Evolutionary conservation across 2,113 vertebrate genomes (phyloP).

Genomic region (Microtus richardsoni): DNA sequence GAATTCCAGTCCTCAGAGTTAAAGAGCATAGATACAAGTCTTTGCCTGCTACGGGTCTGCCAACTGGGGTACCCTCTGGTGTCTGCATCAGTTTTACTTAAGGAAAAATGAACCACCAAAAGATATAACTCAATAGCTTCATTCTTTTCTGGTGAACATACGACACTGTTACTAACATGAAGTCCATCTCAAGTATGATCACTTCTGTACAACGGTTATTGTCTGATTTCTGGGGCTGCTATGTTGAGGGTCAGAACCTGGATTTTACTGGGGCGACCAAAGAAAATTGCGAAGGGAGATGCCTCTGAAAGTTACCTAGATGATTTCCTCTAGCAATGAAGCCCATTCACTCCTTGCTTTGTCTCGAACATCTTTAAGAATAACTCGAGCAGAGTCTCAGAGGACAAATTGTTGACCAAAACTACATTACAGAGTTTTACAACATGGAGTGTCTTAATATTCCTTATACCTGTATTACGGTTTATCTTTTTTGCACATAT

Average conservation of each 20-base stretch:
- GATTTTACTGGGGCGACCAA: neutral
- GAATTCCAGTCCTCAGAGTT: neutral
- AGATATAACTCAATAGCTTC: neutral
- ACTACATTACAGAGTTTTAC: neutral
- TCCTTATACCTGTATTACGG: neutral
- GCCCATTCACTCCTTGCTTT: neutral
- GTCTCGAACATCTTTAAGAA: neutral
- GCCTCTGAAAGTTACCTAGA: neutral
- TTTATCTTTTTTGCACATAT: neutral
- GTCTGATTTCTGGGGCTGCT: neutral
- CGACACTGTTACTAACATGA: neutral
- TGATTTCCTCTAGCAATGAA: neutral
- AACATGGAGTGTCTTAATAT: neutral
- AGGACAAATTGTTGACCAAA: neutral
- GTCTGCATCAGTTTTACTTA: neutral
- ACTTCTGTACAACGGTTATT: neutral
- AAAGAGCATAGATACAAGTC: neutral
- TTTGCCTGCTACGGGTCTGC: neutral
- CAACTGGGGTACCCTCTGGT: neutral
- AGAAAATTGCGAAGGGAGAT: neutral
- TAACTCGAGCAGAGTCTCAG: neutral
- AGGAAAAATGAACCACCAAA: neutral
- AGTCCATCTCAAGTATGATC: neutral
- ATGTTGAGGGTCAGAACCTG: neutral
- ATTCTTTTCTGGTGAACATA: neutral